phyloP scores from a whole-genome alignment of 2,888 invertebrate genomes.

The Drosophila formosana region DNA sequence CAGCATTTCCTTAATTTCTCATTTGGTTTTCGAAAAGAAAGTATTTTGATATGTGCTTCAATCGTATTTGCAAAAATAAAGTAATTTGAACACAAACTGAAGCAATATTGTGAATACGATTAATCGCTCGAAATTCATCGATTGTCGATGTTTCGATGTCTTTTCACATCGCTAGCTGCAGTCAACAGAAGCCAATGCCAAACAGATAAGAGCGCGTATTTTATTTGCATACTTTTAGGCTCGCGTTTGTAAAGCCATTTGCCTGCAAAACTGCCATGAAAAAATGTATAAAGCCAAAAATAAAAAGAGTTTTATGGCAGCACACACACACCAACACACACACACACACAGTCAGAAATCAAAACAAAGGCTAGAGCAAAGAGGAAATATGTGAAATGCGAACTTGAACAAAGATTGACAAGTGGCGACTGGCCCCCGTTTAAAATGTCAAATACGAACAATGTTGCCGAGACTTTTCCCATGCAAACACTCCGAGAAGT shows the following conservation, averaged over 20 bases:
- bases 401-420: constrained; percentile 78
- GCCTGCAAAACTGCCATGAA: constrained; percentile 61
- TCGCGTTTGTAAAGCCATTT: constrained; percentile 72
- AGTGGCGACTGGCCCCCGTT: constrained; percentile 77
- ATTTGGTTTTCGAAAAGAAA: no score
- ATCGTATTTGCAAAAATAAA: no score
- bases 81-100: no score
- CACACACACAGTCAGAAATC: constrained; percentile 38
- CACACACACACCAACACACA: constrained; percentile 16
- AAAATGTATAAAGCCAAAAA: constrained; percentile 19
- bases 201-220: constrained; percentile 78
- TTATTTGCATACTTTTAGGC: constrained; percentile 81
- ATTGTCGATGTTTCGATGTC: no score
- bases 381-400: constrained; percentile 75
- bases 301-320: constrained; percentile 22
- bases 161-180: constrained; percentile 3
- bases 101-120: no score
- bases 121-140: no score
- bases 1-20: no score
- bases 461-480: constrained; percentile 72
- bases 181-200: constrained; percentile 74
- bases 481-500: constrained; percentile 50
- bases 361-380: constrained; percentile 57
- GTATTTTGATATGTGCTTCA: no score
- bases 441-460: constrained; percentile 80